Evolutionary conservation across 2,113 vertebrate genomes (phyloP), one percentile per base, ranked within the genome.

Genomic region (Piprites chloris): DNA sequence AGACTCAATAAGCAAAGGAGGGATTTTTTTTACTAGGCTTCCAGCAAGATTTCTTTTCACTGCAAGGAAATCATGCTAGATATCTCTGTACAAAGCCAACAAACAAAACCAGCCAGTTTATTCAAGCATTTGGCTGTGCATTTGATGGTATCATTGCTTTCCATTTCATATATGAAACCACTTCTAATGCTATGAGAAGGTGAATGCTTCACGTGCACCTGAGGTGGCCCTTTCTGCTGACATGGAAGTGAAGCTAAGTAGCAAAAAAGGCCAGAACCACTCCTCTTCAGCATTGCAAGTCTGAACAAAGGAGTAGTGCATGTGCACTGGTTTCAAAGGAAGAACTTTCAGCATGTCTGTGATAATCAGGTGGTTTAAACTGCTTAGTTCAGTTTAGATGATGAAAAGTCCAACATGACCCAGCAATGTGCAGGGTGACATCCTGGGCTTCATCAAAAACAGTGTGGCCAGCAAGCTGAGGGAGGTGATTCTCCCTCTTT

Each of bases 1-100:
- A 96, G 90, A 88, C 69, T 80, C 93, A 55, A 71, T 66, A 94
- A 95, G 72, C 28, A 81, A 84, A 90, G 80, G 72, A 91, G 53
- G 65, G 82, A 90, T 24, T 46, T 63, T 92, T 83, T 82, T 50
- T 30, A 53, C 28, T 30, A 39, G 63, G 39, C 23, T 89, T 87
- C 59, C 16, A 62, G 39, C 22, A 87, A 77, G 55, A 47, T 62
- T 75, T 84, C 53, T 76, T 87, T 90, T 87, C 35, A 46, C 21
- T 74, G 78, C 53, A 84, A 78, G 46, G 61, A 74, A 74, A 52
- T 66, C 0, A 1, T 24, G 3, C 28, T 84, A 15, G 18, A 4
- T 52, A 46, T 37, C 12, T 81, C 44, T 17, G 33, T 30, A 12
- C 0, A 3, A 69, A 73, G 42, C 63, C 56, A 91, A 33, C 0